phyloP scores from a whole-genome alignment of 2,797 vertebrate species.

The Rhinatrema bivittatum region DNA sequence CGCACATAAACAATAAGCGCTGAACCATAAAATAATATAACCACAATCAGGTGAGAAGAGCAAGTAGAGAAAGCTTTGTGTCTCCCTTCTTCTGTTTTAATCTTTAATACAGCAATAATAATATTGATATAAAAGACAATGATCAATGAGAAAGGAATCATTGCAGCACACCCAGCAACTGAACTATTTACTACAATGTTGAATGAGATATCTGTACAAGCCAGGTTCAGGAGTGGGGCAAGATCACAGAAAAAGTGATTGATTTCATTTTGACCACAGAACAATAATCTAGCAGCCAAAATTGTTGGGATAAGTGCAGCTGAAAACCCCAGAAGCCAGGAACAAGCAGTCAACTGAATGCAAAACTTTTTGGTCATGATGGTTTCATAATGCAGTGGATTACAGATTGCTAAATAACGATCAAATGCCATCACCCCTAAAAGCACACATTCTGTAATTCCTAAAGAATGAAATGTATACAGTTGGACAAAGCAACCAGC shows the following conservation, averaged over 20 bases:
- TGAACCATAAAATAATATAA: slow-evolving; percentile 3
- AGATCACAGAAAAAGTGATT: too few species aligned
- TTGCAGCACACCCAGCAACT: not conserved
- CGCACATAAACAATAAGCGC: slow-evolving; percentile 3
- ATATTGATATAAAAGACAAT: slow-evolving; percentile 1
- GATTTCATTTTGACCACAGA: slow-evolving; percentile 21
- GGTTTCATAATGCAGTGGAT: too few species aligned
- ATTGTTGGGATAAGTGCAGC: not conserved
- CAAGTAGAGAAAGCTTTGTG: too few species aligned
- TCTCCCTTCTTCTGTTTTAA: not conserved
- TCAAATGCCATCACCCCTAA: too few species aligned
- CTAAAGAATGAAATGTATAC: slow-evolving; percentile 14
- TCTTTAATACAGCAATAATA: not conserved
- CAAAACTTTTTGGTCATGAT: slow-evolving; percentile 11
- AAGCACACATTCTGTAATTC: too few species aligned
- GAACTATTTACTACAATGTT: slow-evolving; percentile 9
- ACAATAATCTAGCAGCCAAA: slow-evolving; percentile 11
- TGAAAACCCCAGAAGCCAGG: slow-evolving; percentile 16
- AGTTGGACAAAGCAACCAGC: slow-evolving; percentile 10
- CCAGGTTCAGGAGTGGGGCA: too few species aligned
- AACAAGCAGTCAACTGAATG: slow-evolving; percentile 1
- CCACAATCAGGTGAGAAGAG: slow-evolving; percentile 6
- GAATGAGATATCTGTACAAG: slow-evolving; percentile 23
- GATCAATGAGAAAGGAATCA: not conserved
- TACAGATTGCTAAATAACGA: too few species aligned